A percentile compares a stretch with the other conserved stretches of the same genome.
These are phyloP conservation scores for Smutsia temminckii DNA, from an alignment of 2,797 vertebrate genomes.

Conservation along the genomic window DNA sequence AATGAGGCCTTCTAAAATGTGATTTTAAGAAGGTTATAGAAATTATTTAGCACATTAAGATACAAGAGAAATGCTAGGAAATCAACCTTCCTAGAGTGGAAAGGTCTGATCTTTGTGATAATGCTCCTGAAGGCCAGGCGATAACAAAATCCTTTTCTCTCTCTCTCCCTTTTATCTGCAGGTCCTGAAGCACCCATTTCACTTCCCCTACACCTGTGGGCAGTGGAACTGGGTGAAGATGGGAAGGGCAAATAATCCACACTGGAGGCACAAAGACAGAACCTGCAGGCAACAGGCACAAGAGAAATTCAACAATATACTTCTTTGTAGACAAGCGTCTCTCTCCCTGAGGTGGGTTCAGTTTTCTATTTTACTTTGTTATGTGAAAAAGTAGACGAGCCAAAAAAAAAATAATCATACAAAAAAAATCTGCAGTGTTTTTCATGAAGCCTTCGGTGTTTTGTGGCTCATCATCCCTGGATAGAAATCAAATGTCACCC, in stretches of 20 bases:
- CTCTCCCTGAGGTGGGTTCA: neutral
- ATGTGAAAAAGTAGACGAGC: neutral
- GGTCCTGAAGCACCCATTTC: neutral
- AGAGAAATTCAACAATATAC: neutral
- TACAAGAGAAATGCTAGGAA: neutral
- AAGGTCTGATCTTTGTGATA: neutral
- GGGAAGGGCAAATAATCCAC: neutral
- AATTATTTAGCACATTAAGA: neutral
- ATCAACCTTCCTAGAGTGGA: neutral
- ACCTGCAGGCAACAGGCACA: neutral
- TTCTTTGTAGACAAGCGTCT: neutral
- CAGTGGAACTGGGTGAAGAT: neutral
- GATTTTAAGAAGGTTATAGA: neutral
- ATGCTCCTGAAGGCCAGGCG: neutral
- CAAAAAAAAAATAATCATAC: neutral
- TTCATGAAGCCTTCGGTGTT: neutral
- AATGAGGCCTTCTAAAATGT: neutral
- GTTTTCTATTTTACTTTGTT: neutral
- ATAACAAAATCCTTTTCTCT: neutral
- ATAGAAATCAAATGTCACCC: conserved; percentile 16
- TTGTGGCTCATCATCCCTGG: neutral
- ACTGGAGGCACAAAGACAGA: neutral
- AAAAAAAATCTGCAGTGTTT: neutral
- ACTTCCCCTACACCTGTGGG: neutral
- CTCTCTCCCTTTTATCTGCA: neutral